A percentile compares a stretch with the other conserved stretches of the same genome.
Evolutionary conservation across 2,888 invertebrate genomes (phyloP).

Genomic region (Dione vanillae): DNA sequence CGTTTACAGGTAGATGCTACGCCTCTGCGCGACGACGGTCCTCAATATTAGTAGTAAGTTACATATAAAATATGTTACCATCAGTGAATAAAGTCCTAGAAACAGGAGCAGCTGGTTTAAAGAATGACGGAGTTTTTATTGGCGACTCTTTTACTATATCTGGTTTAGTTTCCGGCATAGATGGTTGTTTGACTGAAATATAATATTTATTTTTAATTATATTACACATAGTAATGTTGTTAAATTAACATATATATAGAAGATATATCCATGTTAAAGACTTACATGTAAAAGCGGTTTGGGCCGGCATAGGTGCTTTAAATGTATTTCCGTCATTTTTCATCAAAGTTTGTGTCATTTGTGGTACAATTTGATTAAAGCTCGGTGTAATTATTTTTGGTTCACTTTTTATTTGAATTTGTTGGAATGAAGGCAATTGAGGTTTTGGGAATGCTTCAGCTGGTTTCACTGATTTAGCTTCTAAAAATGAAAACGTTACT

Average conservation of each 20-base stretch:
- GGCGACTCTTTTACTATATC: conserved; percentile 52
- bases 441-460: not conserved
- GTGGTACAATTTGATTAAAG: conserved; percentile 20
- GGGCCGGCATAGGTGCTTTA: conserved; percentile 38
- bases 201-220: not conserved
- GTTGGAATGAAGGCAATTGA: conserved; percentile 6
- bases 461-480: conserved; percentile 9
- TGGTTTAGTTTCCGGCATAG: conserved; percentile 54
- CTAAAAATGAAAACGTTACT: conserved; percentile 10
- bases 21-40: not conserved
- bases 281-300: conserved; percentile 47
- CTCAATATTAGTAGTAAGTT: not conserved
- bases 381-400: not conserved
- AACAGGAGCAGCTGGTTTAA: conserved; percentile 56
- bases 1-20: too few species aligned
- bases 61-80: conserved; percentile 53
- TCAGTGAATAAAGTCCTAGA: conserved; percentile 71
- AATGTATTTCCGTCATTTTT: conserved; percentile 30
- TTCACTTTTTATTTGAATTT: conserved; percentile 20
- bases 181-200: conserved; percentile 47
- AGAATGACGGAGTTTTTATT: conserved; percentile 53
- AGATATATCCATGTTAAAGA: not conserved
- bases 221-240: too few species aligned
- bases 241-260: not conserved
- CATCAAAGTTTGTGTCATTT: conserved; percentile 8